A percentile compares a stretch with the other conserved stretches of the same genome.
Evolutionary conservation across 2,888 invertebrate species (phyloP).

Genomic region (Encarsia formosa): DNA sequence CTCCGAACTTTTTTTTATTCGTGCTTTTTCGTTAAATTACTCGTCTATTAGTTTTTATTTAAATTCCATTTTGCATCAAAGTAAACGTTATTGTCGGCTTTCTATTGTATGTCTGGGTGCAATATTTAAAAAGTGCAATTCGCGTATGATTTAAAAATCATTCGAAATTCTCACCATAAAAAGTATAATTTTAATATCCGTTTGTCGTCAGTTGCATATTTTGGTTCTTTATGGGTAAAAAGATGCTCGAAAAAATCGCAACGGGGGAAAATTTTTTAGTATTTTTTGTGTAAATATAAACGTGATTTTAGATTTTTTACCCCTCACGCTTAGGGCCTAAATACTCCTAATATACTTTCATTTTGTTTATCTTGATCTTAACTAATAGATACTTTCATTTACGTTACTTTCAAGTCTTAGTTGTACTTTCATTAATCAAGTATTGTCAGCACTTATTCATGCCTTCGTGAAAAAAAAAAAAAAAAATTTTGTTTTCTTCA

Average conservation of each 20-base stretch:
- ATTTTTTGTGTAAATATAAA: constrained; percentile 7
- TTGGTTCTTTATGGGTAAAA: no score
- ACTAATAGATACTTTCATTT: constrained; percentile 2
- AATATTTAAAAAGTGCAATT: constrained; percentile 30
- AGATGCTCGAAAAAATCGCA: no score
- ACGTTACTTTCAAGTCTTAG: no score
- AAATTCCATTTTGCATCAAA: constrained; percentile 1
- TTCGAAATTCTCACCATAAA: constrained; percentile 13
- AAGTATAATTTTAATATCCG: constrained; percentile 9
- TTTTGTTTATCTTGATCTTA: constrained; percentile 13
- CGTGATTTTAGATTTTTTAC: neutral
- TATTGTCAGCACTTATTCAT: no score
- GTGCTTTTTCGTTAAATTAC: no score
- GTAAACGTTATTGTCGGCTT: constrained; percentile 14
- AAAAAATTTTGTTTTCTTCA: no score
- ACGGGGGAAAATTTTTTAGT: constrained; percentile 8
- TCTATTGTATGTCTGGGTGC: constrained; percentile 22
- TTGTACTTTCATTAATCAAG: neutral
- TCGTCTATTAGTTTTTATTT: no score
- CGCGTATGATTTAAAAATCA: constrained; percentile 6
- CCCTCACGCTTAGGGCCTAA: constrained; percentile 14
- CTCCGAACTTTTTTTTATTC: no score
- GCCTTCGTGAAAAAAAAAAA: no score
- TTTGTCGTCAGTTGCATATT: no score
- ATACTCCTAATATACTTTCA: constrained; percentile 16